phyloP scores from a whole-genome alignment of 2,888 invertebrate species.

The Cantharis lateralis region DNA sequence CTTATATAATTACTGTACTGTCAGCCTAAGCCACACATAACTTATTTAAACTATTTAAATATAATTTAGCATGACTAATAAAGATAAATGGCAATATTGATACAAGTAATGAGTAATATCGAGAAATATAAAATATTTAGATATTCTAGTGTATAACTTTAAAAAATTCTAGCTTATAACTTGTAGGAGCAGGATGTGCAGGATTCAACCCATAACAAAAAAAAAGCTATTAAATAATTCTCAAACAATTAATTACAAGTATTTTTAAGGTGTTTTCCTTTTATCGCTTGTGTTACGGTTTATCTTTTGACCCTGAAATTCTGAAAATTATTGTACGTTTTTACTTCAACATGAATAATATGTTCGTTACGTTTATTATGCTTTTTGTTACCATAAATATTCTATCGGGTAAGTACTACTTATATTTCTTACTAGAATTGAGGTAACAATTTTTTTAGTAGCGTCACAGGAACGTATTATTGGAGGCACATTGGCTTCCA shows the following conservation, averaged over 20 bases:
- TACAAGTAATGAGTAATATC: too few species aligned
- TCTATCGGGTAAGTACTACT: background rate
- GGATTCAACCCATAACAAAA: background rate
- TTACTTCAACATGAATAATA: background rate
- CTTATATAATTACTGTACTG: too few species aligned
- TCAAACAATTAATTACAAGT: background rate
- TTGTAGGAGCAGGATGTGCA: background rate
- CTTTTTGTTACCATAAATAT: background rate
- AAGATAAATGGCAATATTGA: too few species aligned
- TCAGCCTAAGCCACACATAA: too few species aligned
- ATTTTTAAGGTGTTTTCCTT: background rate
- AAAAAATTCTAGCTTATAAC: too few species aligned
- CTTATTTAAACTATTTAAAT: too few species aligned
- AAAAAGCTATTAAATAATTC: background rate
- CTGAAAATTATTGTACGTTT: background rate
- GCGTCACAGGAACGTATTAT: slow-evolving; percentile 2
- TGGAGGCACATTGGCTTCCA: background rate
- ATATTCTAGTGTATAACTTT: too few species aligned
- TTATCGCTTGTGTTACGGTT: background rate
- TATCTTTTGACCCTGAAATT: background rate
- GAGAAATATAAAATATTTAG: too few species aligned
- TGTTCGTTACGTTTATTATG: background rate
- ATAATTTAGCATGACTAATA: too few species aligned
- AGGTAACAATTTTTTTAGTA: too few species aligned
- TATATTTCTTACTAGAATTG: too few species aligned